phyloP scores from a whole-genome alignment of 30 jellyfish, hydroid and myxozoan genomes.

The Mastigias papua region DNA sequence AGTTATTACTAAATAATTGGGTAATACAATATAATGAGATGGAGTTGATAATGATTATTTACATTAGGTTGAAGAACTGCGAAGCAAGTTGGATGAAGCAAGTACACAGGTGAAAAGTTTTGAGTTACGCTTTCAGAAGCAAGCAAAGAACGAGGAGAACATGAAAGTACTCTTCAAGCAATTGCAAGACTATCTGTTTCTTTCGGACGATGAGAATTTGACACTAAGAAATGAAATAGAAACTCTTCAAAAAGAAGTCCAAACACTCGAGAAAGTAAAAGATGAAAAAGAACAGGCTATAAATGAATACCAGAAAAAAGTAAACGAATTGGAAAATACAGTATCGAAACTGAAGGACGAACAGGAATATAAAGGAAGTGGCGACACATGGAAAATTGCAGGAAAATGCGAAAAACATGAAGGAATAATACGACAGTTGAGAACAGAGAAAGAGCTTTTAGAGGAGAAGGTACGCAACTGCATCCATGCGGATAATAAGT shows the following conservation, averaged over 20 bases:
- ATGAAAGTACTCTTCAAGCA: slow-evolving; percentile 15
- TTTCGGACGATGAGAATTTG: slow-evolving; percentile 26
- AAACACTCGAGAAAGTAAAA: background rate
- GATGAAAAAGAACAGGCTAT: background rate
- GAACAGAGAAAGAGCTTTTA: slow-evolving; percentile 13
- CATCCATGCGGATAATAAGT: slow-evolving; percentile 9
- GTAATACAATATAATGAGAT: background rate
- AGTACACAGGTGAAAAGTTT: slow-evolving; percentile 2
- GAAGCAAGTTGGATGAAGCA: slow-evolving; percentile 38
- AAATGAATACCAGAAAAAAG: background rate
- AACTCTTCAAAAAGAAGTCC: background rate
- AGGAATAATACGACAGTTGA: background rate
- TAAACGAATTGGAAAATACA: background rate
- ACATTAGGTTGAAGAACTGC: slow-evolving; percentile 18
- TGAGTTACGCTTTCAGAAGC: slow-evolving; percentile 30
- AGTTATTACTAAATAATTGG: too few relatives aligned
- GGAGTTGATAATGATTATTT: background rate
- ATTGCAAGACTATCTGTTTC: slow-evolving; percentile 14
- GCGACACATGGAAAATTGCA: background rate
- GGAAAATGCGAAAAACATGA: slow-evolving; percentile 7
- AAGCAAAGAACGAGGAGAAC: slow-evolving; percentile 15
- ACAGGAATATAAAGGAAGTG: background rate
- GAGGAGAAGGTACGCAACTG: slow-evolving; percentile 22
- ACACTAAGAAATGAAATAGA: slow-evolving; percentile 8
- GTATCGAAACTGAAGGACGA: slow-evolving; percentile 1